Evolutionary conservation across 2,113 vertebrate species (phyloP).

Genomic region (Elgaria multicarinata): DNA sequence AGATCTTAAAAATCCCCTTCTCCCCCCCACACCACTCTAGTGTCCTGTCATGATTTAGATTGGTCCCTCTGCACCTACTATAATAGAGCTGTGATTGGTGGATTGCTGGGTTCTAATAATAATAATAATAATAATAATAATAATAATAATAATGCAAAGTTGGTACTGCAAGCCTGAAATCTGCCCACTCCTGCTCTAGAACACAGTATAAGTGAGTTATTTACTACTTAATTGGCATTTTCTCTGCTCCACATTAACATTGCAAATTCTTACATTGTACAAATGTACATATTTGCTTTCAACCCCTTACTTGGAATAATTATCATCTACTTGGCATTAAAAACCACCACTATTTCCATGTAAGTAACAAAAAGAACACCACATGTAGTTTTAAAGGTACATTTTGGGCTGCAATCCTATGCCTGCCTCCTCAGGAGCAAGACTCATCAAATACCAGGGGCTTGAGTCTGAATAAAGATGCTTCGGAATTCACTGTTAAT

Average conservation of each 20-base stretch:
- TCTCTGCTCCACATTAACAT: conserved; percentile 38
- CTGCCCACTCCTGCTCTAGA: too few relatives aligned
- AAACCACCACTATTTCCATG: not conserved
- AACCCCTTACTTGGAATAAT: conserved; percentile 26
- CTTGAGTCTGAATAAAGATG: not conserved
- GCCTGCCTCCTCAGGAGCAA: too few relatives aligned
- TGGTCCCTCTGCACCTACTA: too few relatives aligned
- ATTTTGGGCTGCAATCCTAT: not conserved
- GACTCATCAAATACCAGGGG: not conserved
- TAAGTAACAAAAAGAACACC: not conserved
- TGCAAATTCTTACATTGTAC: not conserved
- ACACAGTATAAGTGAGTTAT: conserved; percentile 1
- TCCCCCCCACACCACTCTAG: too few relatives aligned
- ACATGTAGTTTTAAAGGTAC: not conserved
- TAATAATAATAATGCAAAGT: too few relatives aligned
- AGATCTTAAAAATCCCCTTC: too few relatives aligned
- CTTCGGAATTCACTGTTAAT: not conserved
- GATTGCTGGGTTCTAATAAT: too few relatives aligned
- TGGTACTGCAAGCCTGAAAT: too few relatives aligned
- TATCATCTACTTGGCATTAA: not conserved
- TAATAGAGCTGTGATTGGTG: too few relatives aligned
- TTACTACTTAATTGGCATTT: conserved; percentile 41
- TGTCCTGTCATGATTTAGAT: too few relatives aligned
- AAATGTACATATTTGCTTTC: conserved; percentile 18
- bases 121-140: too few relatives aligned